phyloP scores from a whole-genome alignment of 2,888 invertebrate genomes.

The Diarsia brunnea region DNA sequence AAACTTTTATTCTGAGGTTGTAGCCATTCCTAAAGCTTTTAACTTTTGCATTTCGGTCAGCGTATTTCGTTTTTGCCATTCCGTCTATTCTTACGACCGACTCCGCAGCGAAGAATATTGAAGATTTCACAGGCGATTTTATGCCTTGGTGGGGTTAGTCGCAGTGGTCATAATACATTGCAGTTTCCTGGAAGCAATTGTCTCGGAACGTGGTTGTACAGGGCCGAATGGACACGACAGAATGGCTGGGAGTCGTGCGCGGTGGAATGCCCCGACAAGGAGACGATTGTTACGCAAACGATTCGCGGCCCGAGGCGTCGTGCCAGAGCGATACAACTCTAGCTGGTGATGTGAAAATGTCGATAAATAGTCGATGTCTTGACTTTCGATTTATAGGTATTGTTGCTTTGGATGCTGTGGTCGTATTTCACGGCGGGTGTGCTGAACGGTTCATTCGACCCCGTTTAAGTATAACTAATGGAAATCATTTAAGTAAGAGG shows the following conservation, averaged over 20 bases:
- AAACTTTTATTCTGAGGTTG: constrained; percentile 19
- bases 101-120: constrained; percentile 38
- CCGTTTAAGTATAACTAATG: constrained; percentile 22
- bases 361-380: constrained; percentile 71
- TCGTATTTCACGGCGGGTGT: constrained; percentile 61
- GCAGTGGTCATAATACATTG: constrained; percentile 47
- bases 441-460: constrained; percentile 28
- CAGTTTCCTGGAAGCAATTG: constrained; percentile 54
- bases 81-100: constrained; percentile 49
- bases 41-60: constrained; percentile 46
- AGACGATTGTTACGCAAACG: constrained; percentile 69
- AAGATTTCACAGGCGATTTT: constrained; percentile 31
- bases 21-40: constrained; percentile 30
- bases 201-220: constrained; percentile 61
- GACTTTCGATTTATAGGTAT: constrained; percentile 69
- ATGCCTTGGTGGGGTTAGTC: constrained; percentile 6
- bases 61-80: constrained; percentile 53
- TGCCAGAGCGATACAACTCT: constrained; percentile 59
- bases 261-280: constrained; percentile 67
- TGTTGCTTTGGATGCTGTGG: constrained; percentile 55
- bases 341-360: constrained; percentile 73
- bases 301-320: constrained; percentile 66
- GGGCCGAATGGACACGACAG: constrained; percentile 67
- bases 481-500: constrained; percentile 4
- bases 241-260: constrained; percentile 68